A percentile compares a stretch with the other conserved stretches of the same genome.
Evolutionary conservation across 2,888 invertebrate species (phyloP).

Genomic region (Stenoptilia bipunctidactyla): DNA sequence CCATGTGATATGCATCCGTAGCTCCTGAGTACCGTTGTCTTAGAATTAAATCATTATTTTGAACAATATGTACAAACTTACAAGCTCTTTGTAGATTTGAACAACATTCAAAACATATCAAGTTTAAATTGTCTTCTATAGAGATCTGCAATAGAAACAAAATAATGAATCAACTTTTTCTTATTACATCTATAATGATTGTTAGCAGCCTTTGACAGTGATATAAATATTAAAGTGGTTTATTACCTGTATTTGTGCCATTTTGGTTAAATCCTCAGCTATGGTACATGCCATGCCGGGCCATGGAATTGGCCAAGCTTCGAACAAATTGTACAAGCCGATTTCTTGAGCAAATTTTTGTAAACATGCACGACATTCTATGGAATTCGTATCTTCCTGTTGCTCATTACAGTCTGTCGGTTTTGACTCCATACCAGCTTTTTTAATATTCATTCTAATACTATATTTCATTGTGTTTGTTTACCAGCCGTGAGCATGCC

Average conservation of each 20-base stretch:
- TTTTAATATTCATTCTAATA: too few species aligned
- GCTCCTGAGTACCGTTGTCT: conserved; percentile 19
- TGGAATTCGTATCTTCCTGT: not conserved
- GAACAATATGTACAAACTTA: conserved; percentile 29
- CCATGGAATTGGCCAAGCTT: conserved; percentile 38
- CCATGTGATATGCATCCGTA: conserved; percentile 15
- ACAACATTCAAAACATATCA: conserved; percentile 39
- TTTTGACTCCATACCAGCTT: too few species aligned
- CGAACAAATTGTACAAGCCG: conserved; percentile 30
- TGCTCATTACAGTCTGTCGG: too few species aligned
- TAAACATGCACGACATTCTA: conserved; percentile 46
- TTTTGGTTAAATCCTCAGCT: conserved; percentile 39
- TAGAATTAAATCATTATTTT: conserved; percentile 28
- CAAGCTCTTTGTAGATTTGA: conserved; percentile 31
- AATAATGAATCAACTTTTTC: too few species aligned
- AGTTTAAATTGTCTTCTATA: too few species aligned
- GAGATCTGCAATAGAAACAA: too few species aligned
- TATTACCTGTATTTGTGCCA: conserved; percentile 35
- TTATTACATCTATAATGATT: too few species aligned
- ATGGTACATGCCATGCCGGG: conserved; percentile 35
- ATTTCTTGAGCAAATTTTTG: conserved; percentile 21
- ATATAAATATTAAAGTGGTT: too few species aligned
- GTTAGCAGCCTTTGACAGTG: too few species aligned
- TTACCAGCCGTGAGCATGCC: too few species aligned
- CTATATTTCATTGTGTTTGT: too few species aligned